phyloP scores from a whole-genome alignment of 2,797 vertebrate species.

The Catamblyrhynchus diadema region DNA sequence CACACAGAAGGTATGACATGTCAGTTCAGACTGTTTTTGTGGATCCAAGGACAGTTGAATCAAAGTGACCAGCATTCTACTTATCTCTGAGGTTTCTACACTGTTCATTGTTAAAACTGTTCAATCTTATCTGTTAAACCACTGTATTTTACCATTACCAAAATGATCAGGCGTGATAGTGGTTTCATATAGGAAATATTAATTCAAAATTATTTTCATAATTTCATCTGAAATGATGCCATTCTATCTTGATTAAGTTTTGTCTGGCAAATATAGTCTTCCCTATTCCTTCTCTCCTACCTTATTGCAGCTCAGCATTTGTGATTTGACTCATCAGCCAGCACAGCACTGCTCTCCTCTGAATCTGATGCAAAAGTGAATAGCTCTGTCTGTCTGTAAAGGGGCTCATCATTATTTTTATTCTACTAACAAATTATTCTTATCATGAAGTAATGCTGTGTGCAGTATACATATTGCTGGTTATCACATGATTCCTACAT shows the following conservation, averaged over 20 bases:
- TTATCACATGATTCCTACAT: neutral
- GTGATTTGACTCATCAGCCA: slow-evolving; percentile 12
- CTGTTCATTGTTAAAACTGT: neutral
- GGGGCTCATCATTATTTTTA: neutral
- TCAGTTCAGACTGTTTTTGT: neutral
- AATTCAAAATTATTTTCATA: neutral
- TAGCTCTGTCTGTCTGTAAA: neutral
- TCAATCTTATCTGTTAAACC: neutral
- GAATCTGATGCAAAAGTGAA: neutral
- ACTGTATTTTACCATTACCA: neutral
- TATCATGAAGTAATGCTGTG: neutral
- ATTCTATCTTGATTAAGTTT: neutral
- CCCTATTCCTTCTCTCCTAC: neutral
- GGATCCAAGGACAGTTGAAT: neutral
- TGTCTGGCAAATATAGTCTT: neutral
- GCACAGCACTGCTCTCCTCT: neutral
- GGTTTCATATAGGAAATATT: neutral
- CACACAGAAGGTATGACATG: neutral
- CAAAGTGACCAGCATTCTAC: neutral
- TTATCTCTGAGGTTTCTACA: neutral
- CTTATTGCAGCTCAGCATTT: neutral
- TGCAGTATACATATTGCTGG: neutral
- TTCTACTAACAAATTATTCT: neutral
- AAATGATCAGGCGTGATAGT: neutral
- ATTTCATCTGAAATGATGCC: neutral